phyloP scores from a whole-genome alignment of 2,888 invertebrate genomes.

The Kuschelorhynchus macadamiae region DNA sequence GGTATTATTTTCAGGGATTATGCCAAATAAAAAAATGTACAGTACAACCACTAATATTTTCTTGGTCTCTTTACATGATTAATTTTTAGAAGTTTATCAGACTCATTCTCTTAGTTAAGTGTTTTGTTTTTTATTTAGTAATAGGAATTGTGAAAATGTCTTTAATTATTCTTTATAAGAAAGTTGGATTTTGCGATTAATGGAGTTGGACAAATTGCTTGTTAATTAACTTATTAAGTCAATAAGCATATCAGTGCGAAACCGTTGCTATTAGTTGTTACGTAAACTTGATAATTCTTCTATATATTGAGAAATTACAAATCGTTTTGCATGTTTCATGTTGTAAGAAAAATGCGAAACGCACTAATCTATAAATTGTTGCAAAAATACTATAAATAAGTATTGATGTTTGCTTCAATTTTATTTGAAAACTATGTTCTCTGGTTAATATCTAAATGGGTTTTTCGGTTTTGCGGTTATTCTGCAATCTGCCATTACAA shows the following conservation, averaged over 20 bases:
- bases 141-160: no score
- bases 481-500: slow-evolving; percentile 8
- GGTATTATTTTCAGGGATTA: no score
- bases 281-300: slow-evolving; percentile 16
- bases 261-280: slow-evolving; percentile 4
- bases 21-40: no score
- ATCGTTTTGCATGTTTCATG: slow-evolving; percentile 6
- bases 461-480: slow-evolving; percentile 27
- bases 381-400: slow-evolving; percentile 2
- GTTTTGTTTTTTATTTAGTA: no score
- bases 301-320: slow-evolving; percentile 14
- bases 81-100: no score
- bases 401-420: background rate
- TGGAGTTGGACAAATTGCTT: background rate
- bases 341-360: slow-evolving; percentile 6
- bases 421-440: slow-evolving; percentile 20
- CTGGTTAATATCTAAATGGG: slow-evolving; percentile 7
- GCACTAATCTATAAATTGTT: slow-evolving; percentile 18
- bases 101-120: no score
- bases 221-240: slow-evolving; percentile 2
- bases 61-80: no score
- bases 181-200: no score
- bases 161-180: no score
- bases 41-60: no score
- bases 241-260: background rate